A percentile compares a stretch with the other conserved stretches of the same genome.
phyloP scores from a whole-genome alignment of 2,797 vertebrate species.

The Gadopsis marmoratus region DNA sequence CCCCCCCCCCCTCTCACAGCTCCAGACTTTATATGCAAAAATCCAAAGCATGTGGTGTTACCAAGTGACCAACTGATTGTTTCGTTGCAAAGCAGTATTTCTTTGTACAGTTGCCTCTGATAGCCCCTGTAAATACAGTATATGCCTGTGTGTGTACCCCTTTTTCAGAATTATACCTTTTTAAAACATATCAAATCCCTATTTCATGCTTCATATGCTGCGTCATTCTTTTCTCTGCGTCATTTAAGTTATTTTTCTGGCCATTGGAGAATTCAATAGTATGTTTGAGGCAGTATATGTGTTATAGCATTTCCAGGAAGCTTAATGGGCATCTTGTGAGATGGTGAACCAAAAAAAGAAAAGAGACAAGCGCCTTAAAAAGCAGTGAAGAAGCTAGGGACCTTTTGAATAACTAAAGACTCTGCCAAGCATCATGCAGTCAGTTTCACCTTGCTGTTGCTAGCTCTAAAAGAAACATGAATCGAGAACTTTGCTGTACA shows the following conservation, averaged over 20 bases:
- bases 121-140: neutral
- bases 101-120: neutral
- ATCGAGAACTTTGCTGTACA: neutral
- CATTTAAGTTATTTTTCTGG: slow-evolving; percentile 29
- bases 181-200: neutral
- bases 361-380: slow-evolving; percentile 29
- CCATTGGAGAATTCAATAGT: slow-evolving; percentile 6
- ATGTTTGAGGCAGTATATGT: slow-evolving; percentile 7
- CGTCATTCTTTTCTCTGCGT: too few relatives aligned
- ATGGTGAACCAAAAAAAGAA: slow-evolving; percentile 1
- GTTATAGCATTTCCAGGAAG: slow-evolving; percentile 19
- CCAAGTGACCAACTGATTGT: slow-evolving; percentile 33
- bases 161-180: neutral
- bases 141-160: too few relatives aligned
- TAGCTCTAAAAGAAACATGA: slow-evolving; percentile 22
- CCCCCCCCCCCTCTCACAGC: slow-evolving; percentile 18
- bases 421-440: neutral
- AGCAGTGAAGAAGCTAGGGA: slow-evolving; percentile 14
- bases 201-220: neutral
- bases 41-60: slow-evolving; percentile 50
- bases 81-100: slow-evolving; percentile 18
- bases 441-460: slow-evolving; percentile 22
- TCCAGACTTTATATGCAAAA: slow-evolving; percentile 63
- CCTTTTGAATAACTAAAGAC: slow-evolving; percentile 29
- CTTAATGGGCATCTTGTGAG: slow-evolving; percentile 13